These are phyloP conservation scores for Galerucella pusilla DNA, from an alignment of 2,888 invertebrate species.

Conservation along the genomic window DNA sequence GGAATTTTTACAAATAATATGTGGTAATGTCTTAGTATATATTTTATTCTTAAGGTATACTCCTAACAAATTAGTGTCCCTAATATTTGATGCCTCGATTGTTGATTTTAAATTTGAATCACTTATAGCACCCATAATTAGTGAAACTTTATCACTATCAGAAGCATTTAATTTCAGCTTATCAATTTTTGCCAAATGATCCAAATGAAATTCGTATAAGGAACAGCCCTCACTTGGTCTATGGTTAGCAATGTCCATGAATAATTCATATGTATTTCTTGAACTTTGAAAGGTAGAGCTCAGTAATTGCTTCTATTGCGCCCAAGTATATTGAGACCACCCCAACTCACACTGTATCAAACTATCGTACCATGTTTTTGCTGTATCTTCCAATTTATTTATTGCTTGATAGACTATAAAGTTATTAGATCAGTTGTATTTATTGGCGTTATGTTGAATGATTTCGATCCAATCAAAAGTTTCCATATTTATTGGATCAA, in stretches of 20 bases:
- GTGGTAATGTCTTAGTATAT: no score
- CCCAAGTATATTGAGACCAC: background rate
- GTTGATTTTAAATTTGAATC: conserved; percentile 9
- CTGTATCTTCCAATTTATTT: conserved; percentile 12
- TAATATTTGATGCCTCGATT: conserved; percentile 19
- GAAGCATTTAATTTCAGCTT: conserved; percentile 18
- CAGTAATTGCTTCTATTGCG: conserved; percentile 11
- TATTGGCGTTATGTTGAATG: no score
- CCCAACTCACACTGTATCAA: conserved; percentile 16
- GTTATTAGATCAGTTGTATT: no score
- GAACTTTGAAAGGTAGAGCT: conserved; percentile 17
- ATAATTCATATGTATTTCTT: conserved; percentile 11
- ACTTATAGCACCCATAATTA: no score
- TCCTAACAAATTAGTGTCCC: conserved; percentile 6
- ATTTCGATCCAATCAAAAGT: no score
- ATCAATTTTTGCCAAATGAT: conserved; percentile 27
- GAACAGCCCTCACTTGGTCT: conserved; percentile 6
- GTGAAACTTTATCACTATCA: background rate
- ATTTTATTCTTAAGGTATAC: conserved; percentile 14
- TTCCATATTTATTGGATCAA: no score
- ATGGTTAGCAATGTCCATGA: conserved; percentile 4
- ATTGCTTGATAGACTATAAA: no score
- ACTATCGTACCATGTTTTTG: conserved; percentile 15
- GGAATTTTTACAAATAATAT: no score
- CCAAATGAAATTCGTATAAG: conserved; percentile 23